phyloP scores from a whole-genome alignment of 2,888 invertebrate genomes.

The Coleophora flavipennella region DNA sequence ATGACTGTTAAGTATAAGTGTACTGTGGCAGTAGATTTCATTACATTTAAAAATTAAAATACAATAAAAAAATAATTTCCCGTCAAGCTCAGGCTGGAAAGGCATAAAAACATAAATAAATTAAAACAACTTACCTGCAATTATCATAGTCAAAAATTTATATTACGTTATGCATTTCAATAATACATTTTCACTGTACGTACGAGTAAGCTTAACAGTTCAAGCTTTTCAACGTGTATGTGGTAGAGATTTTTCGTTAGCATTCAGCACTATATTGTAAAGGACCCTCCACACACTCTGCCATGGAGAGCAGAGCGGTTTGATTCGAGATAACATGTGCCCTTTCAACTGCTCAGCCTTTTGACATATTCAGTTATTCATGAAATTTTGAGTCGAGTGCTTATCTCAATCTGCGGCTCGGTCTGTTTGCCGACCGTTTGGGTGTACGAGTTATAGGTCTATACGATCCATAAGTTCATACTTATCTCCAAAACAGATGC shows the following conservation, averaged over 20 bases:
- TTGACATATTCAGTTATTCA: constrained; percentile 55
- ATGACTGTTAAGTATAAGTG: too few relatives aligned
- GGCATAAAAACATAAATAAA: too few relatives aligned
- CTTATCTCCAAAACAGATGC: too few relatives aligned
- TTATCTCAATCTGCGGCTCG: constrained; percentile 14
- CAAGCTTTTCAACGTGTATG: neutral
- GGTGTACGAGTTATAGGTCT: neutral
- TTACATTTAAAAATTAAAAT: too few relatives aligned
- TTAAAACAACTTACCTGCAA: too few relatives aligned
- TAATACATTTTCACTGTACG: constrained; percentile 10
- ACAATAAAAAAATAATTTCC: too few relatives aligned
- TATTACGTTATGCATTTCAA: too few relatives aligned
- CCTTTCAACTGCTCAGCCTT: constrained; percentile 22
- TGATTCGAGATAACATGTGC: constrained; percentile 46
- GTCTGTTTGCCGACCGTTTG: constrained; percentile 1
- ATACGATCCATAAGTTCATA: too few relatives aligned
- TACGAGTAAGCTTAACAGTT: neutral
- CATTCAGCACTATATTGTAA: constrained; percentile 26
- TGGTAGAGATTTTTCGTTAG: neutral
- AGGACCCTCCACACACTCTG: constrained; percentile 22
- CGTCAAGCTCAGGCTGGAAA: too few relatives aligned
- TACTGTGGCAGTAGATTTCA: too few relatives aligned
- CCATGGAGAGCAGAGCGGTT: constrained; percentile 26
- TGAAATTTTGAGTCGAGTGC: constrained; percentile 36
- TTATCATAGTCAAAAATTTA: too few relatives aligned